Evolutionary conservation across 2,888 invertebrate genomes (phyloP).

Genomic region (Drosophila peninsularis): DNA sequence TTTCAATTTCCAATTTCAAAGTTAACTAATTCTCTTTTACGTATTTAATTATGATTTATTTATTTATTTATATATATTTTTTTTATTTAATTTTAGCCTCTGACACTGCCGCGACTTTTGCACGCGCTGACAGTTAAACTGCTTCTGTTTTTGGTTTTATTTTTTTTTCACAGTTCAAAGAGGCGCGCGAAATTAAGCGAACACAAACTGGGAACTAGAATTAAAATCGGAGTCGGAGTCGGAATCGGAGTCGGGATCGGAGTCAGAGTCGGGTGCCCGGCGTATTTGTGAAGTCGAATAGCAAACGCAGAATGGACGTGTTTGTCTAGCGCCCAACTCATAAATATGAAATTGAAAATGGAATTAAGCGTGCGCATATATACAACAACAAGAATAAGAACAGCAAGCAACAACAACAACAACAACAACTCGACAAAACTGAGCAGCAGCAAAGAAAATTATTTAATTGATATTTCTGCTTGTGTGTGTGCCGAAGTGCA

Average conservation of each 20-base stretch:
- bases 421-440: conserved; percentile 31
- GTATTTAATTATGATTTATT: conserved; percentile 13
- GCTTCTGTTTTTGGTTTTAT: conserved; percentile 48
- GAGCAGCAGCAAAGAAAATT: conserved; percentile 51
- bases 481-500: conserved; percentile 44
- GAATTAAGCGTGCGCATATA: conserved; percentile 48
- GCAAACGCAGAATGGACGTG: conserved; percentile 77
- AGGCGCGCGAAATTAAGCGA: conserved; percentile 48
- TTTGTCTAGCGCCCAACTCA: conserved; percentile 72
- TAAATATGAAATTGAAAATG: conserved; percentile 78
- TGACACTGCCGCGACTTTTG: conserved; percentile 27
- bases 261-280: conserved; percentile 11
- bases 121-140: conserved; percentile 51
- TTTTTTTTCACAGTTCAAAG: conserved; percentile 25
- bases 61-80: conserved; percentile 10
- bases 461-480: conserved; percentile 47
- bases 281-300: conserved; percentile 54
- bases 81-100: conserved; percentile 3
- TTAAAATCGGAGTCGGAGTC: conserved; percentile 2
- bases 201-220: conserved; percentile 11
- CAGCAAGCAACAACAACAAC: conserved; percentile 16
- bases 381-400: conserved; percentile 16
- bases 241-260: background rate
- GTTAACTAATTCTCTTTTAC: background rate
- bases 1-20: conserved; percentile 3